phyloP scores from a whole-genome alignment of 92 coral and sea anemone species.

The Phenganax subtilis region DNA sequence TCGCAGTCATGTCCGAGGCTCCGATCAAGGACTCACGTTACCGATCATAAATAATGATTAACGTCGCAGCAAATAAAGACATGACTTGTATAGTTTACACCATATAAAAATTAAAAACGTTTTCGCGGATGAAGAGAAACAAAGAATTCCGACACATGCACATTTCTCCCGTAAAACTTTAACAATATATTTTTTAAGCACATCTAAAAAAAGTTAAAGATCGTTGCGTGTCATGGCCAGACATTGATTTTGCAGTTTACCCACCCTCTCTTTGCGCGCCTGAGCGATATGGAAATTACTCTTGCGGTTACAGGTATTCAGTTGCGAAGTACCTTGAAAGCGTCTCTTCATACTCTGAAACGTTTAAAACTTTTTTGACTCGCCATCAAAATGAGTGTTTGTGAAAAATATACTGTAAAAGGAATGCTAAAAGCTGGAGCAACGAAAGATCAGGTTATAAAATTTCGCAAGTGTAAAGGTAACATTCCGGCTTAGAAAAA shows the following conservation, averaged over 20 bases:
- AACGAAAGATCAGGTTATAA: constrained; percentile 48
- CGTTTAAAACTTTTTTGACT: background rate
- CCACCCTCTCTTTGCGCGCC: too few relatives aligned
- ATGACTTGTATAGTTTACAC: too few relatives aligned
- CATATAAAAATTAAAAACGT: too few relatives aligned
- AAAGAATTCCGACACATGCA: too few relatives aligned
- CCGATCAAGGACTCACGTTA: too few relatives aligned
- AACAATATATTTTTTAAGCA: too few relatives aligned
- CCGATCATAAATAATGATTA: too few relatives aligned
- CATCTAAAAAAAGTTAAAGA: too few relatives aligned
- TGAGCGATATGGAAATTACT: constrained; percentile 18
- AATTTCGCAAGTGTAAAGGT: constrained; percentile 41
- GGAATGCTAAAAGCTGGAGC: constrained; percentile 50
- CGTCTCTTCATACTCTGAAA: background rate
- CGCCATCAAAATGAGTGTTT: constrained; percentile 28
- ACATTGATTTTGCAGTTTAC: background rate
- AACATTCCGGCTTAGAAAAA: background rate
- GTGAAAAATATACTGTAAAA: constrained; percentile 48
- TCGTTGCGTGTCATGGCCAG: background rate
- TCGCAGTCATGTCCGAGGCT: too few relatives aligned
- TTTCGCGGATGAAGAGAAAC: too few relatives aligned
- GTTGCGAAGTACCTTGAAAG: background rate
- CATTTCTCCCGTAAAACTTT: too few relatives aligned
- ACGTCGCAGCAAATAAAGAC: too few relatives aligned
- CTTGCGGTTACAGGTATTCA: constrained; percentile 35